These are phyloP conservation scores for Menura novaehollandiae DNA, from an alignment of 2,113 vertebrate species.

Conservation along the genomic window DNA sequence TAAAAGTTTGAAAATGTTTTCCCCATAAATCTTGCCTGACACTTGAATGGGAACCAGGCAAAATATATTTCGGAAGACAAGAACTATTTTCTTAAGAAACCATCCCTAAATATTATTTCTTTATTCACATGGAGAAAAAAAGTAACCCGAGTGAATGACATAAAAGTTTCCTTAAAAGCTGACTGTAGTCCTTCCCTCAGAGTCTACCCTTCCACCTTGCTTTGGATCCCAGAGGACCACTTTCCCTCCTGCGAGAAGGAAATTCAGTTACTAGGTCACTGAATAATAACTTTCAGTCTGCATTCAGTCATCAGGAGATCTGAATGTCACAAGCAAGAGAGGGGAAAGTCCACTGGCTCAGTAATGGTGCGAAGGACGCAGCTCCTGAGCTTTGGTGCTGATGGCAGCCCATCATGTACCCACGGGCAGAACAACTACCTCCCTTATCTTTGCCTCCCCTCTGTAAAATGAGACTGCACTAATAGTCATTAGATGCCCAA, in stretches of 20 bases:
- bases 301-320: not conserved
- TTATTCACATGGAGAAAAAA: not conserved
- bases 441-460: not conserved
- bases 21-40: not conserved
- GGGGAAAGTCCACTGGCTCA: not conserved
- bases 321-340: not conserved
- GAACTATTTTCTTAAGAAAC: not conserved
- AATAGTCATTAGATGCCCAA: not conserved
- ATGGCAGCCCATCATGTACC: not conserved
- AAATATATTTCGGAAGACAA: not conserved
- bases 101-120: not conserved
- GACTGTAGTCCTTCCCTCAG: not conserved
- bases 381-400: not conserved
- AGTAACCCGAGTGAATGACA: not conserved
- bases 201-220: not conserved
- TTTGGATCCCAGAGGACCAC: not conserved
- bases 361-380: accelerated
- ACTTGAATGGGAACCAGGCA: not conserved
- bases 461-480: not conserved
- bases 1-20: not conserved
- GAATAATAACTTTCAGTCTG: not conserved
- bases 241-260: not conserved
- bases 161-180: not conserved
- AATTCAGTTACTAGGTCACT: not conserved
- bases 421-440: not conserved